Conservation (phyloP, 1,140 invertebrate genomes). For the Drosophila gunungcola region DNA sequence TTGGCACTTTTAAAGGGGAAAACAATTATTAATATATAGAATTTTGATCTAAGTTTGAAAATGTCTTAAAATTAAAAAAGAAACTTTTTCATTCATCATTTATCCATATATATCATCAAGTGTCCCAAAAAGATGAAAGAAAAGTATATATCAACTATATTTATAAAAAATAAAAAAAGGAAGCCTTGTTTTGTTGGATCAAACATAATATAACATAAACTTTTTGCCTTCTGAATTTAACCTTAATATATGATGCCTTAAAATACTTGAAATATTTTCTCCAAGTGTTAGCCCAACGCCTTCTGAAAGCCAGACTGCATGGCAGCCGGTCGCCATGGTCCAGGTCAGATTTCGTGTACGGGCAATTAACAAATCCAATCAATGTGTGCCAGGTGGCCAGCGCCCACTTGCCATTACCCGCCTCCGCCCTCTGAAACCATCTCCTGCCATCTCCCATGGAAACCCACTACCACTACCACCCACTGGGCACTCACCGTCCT, state of each 20-base stretch:
- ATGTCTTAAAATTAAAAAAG: no score
- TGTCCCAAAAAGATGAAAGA: no score
- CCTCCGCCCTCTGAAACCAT: neutral
- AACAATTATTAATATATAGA: no score
- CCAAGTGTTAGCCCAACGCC: neutral
- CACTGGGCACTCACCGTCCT: conserved; percentile 90
- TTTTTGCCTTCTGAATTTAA: no score
- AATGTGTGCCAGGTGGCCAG: conserved; percentile 51
- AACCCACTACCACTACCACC: neutral
- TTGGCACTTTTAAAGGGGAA: neutral
- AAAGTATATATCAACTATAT: no score
- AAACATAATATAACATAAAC: neutral
- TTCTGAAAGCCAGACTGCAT: conserved; percentile 9
- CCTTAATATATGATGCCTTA: no score
- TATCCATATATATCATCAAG: no score
- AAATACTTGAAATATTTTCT: neutral
- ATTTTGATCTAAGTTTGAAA: no score
- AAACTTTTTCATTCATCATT: no score
- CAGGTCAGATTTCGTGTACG: conserved; percentile 62
- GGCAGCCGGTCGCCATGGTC: conserved; percentile 12
- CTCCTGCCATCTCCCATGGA: neutral
- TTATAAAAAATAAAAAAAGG: neutral
- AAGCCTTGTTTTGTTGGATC: neutral
- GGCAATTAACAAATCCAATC: conserved; percentile 82
- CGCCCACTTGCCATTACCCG: conserved; percentile 3